A percentile compares a stretch with the other conserved stretches of the same genome.
phyloP scores from a whole-genome alignment of 2,888 invertebrate species.

The Mythimna albipuncta region DNA sequence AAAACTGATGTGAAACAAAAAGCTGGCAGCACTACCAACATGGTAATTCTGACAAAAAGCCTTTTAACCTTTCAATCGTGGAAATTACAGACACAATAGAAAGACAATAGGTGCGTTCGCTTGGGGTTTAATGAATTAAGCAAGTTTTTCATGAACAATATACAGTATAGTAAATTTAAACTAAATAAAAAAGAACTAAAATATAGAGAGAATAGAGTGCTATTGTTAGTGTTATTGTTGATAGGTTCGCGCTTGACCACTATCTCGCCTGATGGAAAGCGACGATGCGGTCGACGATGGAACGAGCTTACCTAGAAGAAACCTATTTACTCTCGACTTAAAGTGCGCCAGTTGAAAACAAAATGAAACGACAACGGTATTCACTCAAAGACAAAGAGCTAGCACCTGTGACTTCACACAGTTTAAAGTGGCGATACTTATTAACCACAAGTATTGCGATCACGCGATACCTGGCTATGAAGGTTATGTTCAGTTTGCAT shows the following conservation, averaged over 20 bases:
- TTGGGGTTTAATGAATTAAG: too few species aligned
- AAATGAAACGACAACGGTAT: slow-evolving; percentile 27
- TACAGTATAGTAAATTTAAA: neutral
- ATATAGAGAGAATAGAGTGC: neutral
- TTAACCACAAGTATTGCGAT: slow-evolving; percentile 15
- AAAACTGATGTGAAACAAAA: neutral
- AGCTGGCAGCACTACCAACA: neutral
- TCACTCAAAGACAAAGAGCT: slow-evolving; percentile 30
- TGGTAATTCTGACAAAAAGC: neutral
- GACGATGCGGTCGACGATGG: too few species aligned
- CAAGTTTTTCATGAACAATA: too few species aligned
- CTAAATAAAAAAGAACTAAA: slow-evolving; percentile 6
- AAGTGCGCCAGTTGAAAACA: slow-evolving; percentile 16
- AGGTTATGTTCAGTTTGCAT: slow-evolving; percentile 49
- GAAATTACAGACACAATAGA: too few species aligned
- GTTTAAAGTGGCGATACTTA: slow-evolving; percentile 17
- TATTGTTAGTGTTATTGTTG: too few species aligned
- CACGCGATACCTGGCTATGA: slow-evolving; percentile 49
- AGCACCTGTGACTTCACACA: slow-evolving; percentile 49
- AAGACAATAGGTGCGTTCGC: too few species aligned
- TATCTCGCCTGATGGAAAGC: too few species aligned
- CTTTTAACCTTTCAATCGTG: too few species aligned
- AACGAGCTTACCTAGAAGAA: too few species aligned
- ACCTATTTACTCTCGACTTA: too few species aligned
- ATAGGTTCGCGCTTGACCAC: too few species aligned